Evolutionary conservation across 2,113 vertebrate genomes (phyloP).

Genomic region (Hystrix brachyura): DNA sequence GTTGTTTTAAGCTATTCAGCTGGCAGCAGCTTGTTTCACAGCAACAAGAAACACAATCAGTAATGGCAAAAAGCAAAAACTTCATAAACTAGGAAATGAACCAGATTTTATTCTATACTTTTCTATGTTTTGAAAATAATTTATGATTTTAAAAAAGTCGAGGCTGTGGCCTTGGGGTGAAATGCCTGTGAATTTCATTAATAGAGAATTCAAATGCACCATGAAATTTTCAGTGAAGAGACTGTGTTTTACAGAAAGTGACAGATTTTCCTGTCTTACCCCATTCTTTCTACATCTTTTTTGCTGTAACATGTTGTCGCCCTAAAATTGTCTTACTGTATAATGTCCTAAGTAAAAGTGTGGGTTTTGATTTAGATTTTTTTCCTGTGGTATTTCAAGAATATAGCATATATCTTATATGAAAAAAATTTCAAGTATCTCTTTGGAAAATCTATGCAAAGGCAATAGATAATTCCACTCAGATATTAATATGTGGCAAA

Average conservation of each 20-base stretch:
- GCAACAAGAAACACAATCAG: neutral
- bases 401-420: neutral
- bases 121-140: neutral
- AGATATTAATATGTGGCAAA: conserved; percentile 48
- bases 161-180: neutral
- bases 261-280: fast-evolving
- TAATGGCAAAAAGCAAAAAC: neutral
- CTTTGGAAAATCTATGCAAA: conserved; percentile 19
- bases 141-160: neutral
- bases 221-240: neutral
- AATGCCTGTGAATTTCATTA: neutral
- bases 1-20: neutral
- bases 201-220: neutral
- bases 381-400: neutral
- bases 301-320: neutral
- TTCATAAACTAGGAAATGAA: neutral
- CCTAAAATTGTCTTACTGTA: neutral
- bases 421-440: neutral
- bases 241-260: neutral
- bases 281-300: neutral
- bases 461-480: neutral
- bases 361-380: neutral
- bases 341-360: neutral
- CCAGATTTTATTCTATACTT: neutral
- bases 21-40: neutral